Percentiles rank a stretch among this genome's conserved stretches.
phyloP scores from a whole-genome alignment of 1,140 invertebrate species.

The Maconellicoccus hirsutus region DNA sequence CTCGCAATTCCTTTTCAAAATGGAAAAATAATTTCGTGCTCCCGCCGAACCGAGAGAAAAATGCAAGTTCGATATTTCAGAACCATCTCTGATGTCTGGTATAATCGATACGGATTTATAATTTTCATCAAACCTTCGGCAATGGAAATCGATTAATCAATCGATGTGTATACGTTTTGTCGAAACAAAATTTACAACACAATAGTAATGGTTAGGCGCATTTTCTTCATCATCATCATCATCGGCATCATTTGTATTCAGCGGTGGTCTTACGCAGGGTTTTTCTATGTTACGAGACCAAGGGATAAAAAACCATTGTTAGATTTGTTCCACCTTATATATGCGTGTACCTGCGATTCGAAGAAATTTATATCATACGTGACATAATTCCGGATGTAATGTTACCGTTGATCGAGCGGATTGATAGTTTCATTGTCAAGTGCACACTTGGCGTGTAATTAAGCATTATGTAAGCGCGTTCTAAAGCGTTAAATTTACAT shows the following conservation, averaged over 20 bases:
- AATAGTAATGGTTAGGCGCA: background rate
- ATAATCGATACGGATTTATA: too few species aligned
- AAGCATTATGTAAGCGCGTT: background rate
- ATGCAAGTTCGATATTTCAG: too few species aligned
- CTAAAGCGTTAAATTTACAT: too few species aligned
- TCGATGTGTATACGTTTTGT: background rate
- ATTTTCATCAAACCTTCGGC: too few species aligned
- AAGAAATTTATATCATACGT: background rate
- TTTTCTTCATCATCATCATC: background rate
- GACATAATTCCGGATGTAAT: too few species aligned
- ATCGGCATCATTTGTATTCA: background rate
- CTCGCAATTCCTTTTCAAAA: too few species aligned
- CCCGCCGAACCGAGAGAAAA: too few species aligned
- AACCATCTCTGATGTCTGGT: too few species aligned
- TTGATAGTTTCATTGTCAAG: too few species aligned
- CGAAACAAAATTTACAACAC: conserved; percentile 4
- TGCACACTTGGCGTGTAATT: too few species aligned
- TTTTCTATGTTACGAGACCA: background rate
- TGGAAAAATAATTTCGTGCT: too few species aligned
- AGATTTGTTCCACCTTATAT: background rate
- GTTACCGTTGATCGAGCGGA: too few species aligned
- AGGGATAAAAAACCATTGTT: conserved; percentile 3
- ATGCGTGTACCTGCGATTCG: background rate
- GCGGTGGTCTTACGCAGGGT: background rate
- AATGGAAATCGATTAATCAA: background rate